These are phyloP conservation scores for Pipa parva DNA, from an alignment of 2,113 vertebrate species.

Conservation along the genomic window DNA sequence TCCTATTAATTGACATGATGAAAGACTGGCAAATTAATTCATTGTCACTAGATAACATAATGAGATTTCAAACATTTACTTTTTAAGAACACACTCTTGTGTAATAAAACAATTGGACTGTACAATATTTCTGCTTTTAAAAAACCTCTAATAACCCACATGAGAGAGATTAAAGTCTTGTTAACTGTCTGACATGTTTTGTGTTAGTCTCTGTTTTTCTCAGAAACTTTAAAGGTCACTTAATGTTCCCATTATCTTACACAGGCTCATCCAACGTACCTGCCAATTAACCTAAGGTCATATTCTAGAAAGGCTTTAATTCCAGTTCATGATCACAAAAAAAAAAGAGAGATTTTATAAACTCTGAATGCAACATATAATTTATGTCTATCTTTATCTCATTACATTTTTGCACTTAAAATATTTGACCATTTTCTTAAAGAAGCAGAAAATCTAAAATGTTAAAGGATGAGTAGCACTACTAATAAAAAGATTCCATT, in stretches of 20 bases:
- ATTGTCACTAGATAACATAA: conserved; percentile 10
- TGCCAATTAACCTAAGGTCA: conserved; percentile 39
- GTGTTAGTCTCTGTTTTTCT: conserved; percentile 36
- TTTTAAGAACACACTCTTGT: conserved; percentile 27
- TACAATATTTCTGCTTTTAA: conserved; percentile 25
- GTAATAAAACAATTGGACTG: conserved; percentile 39
- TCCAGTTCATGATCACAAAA: conserved; percentile 12
- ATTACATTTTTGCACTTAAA: too few relatives aligned
- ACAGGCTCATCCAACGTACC: conserved; percentile 25
- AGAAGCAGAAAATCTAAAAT: too few relatives aligned
- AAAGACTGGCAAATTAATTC: conserved; percentile 18
- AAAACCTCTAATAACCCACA: conserved; percentile 26
- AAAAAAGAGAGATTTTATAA: conserved; percentile 5
- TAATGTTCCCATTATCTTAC: conserved; percentile 36
- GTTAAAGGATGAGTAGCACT: too few relatives aligned
- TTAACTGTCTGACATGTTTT: conserved; percentile 32
- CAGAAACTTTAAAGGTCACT: conserved; percentile 35
- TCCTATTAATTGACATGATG: conserved; percentile 22
- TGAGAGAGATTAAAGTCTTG: conserved; percentile 33
- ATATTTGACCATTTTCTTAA: too few relatives aligned
- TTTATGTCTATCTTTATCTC: not conserved
- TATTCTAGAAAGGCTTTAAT: conserved; percentile 28
- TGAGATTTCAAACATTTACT: conserved; percentile 26
- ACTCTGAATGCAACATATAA: too few relatives aligned
- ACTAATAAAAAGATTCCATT: too few relatives aligned